These are phyloP conservation scores for Temnopleurus reevesii DNA, from an alignment of 53 echinoderm and acorn worm genomes.

Conservation along the genomic window DNA sequence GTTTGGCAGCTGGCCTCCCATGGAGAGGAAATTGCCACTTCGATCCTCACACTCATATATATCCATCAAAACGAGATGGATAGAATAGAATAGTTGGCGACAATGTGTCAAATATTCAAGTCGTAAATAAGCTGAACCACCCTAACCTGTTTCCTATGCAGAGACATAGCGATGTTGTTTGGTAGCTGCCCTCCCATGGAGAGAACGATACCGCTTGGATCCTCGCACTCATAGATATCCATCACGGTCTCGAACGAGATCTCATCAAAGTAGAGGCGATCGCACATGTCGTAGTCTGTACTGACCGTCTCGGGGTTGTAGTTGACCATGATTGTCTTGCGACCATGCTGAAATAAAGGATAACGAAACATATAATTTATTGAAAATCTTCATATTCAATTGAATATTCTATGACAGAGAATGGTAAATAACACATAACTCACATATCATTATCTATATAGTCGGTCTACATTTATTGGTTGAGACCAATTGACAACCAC, in stretches of 20 bases:
- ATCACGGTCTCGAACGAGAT: conserved; percentile 98
- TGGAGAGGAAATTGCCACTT: neutral
- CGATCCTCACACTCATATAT: neutral
- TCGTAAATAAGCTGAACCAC: no score
- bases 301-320: conserved; percentile 99
- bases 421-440: no score
- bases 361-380: no score
- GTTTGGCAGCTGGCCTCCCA: no score
- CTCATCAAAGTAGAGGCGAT: conserved; percentile 99
- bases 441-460: no score
- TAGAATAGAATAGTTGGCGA: no score
- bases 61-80: no score
- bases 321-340: conserved; percentile 96
- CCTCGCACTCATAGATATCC: conserved; percentile 97
- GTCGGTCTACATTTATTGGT: no score
- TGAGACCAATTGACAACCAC: no score
- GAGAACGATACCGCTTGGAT: conserved; percentile 83
- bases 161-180: conserved; percentile 97
- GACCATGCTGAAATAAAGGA: conserved; percentile 66
- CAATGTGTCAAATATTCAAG: no score
- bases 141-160: conserved; percentile 93
- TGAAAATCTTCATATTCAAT: no score
- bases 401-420: no score
- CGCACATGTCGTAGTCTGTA: conserved; percentile 99
- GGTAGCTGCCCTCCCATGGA: conserved; percentile 99